Percentiles rank a stretch among this genome's conserved stretches.
These are phyloP conservation scores for Lithobius niger DNA, from an alignment of 1,140 invertebrate genomes.

Conservation along the genomic window DNA sequence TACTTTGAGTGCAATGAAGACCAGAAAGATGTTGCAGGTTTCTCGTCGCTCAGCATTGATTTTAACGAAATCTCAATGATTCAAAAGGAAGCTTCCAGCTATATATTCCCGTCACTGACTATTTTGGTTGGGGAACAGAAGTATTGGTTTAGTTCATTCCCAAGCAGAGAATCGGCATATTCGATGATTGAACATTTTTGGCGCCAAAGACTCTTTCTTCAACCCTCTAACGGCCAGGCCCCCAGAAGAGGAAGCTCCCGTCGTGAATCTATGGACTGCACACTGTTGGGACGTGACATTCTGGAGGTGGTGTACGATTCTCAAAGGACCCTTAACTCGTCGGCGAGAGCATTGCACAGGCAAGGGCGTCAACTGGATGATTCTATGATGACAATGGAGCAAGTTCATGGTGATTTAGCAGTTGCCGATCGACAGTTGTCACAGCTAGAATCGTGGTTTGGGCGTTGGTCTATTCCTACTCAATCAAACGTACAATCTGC, in stretches of 20 bases:
- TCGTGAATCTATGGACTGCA: too few relatives aligned
- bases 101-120: background rate
- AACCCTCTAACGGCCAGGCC: background rate
- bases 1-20: background rate
- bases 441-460: background rate
- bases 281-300: background rate
- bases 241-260: background rate
- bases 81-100: slow-evolving; percentile 1
- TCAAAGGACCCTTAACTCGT: background rate
- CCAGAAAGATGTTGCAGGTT: background rate
- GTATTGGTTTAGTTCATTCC: slow-evolving; percentile 4
- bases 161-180: background rate
- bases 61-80: background rate
- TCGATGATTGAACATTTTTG: background rate
- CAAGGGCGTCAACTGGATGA: background rate
- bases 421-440: background rate
- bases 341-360: background rate
- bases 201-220: background rate
- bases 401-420: background rate
- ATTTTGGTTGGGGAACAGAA: background rate
- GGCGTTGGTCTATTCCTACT: background rate
- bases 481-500: too few relatives aligned
- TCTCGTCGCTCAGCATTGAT: background rate
- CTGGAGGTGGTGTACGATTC: background rate
- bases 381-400: background rate